phyloP scores from a whole-genome alignment of 2,888 invertebrate species.

The Barypeithes pellucidus region DNA sequence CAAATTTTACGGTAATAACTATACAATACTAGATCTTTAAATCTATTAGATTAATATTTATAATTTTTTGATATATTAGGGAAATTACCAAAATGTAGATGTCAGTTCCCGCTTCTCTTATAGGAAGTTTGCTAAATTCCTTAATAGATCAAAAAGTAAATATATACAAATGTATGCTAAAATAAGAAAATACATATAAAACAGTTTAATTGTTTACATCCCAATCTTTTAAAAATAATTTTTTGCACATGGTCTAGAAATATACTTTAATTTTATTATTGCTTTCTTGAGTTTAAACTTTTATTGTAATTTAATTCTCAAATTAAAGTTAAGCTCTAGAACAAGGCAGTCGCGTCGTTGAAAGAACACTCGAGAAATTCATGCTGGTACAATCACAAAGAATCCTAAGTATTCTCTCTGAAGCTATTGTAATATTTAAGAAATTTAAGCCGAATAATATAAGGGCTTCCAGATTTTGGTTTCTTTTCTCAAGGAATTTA shows the following conservation, averaged over 20 bases:
- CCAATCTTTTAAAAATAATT: background rate
- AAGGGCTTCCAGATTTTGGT: slow-evolving; percentile 32
- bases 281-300: slow-evolving; percentile 12
- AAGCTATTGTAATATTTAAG: slow-evolving; percentile 52
- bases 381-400: slow-evolving; percentile 51
- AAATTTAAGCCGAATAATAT: slow-evolving; percentile 47
- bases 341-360: slow-evolving; percentile 35
- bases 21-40: too few species aligned
- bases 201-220: background rate
- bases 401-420: slow-evolving; percentile 50
- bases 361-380: slow-evolving; percentile 53
- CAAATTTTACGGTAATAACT: too few species aligned
- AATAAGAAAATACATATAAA: background rate
- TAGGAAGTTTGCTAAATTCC: too few species aligned
- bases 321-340: slow-evolving; percentile 45
- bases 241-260: background rate
- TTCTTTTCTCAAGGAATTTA: slow-evolving; percentile 43
- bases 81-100: too few species aligned
- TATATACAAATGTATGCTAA: too few species aligned
- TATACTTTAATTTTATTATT: slow-evolving; percentile 12
- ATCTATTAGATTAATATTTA: too few species aligned
- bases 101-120: too few species aligned
- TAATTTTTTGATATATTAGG: too few species aligned
- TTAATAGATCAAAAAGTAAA: too few species aligned
- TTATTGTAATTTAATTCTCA: slow-evolving; percentile 49